Evolutionary conservation across 64 coral and sea anemone species (phyloP), one percentile per base, ranked within the genome.

Genomic region (Montipora sp.): DNA sequence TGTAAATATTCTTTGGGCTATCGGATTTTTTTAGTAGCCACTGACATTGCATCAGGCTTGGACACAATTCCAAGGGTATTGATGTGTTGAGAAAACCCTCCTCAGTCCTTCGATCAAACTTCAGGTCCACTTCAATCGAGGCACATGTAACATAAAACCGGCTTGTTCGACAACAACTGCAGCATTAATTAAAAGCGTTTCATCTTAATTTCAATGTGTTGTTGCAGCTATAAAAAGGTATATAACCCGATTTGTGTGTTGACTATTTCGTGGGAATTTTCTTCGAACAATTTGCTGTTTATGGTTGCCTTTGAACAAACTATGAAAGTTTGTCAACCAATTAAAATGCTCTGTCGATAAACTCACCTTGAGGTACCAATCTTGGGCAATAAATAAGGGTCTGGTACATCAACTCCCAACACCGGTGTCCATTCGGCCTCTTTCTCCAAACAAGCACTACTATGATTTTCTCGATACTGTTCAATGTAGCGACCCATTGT

Each of bases 401-500:
- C 95, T 3, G 95, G 95, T 3, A 94, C 77, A 84, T 98, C 87
- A 4, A 98, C 78, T 5, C 95, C 95, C 45, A 98, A 90, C 9
- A 94, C 85, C 6, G 95, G 95, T 10, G 63, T 77, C 60, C 90
- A 74, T 73, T 94, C 92, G 15, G 88, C 21, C 48, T 92, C 95
- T 47, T 82, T 91, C 12, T 89, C 92, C 83, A 98, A 59, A 18
- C 71, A 87, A 3, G 92, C 79, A 8, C 87, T 77, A 7, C 92
- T 78, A n/a, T 98, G 95, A 68, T 94, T 98, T 81, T 94, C 92
- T 11, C 95, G 89, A 87, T 98, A 98, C 51, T 98, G 95, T 59
- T 88, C 89, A 1, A 97, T 97, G 12, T 97, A 97, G 59, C 84
- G 83, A 19, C 65, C 70, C 58, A 84, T 65, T 12, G 75, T 80